Percentiles rank a stretch among this genome's conserved stretches.
Conservation (phyloP, 2,797 vertebrate species). For the Hephaestus fuliginosus region DNA sequence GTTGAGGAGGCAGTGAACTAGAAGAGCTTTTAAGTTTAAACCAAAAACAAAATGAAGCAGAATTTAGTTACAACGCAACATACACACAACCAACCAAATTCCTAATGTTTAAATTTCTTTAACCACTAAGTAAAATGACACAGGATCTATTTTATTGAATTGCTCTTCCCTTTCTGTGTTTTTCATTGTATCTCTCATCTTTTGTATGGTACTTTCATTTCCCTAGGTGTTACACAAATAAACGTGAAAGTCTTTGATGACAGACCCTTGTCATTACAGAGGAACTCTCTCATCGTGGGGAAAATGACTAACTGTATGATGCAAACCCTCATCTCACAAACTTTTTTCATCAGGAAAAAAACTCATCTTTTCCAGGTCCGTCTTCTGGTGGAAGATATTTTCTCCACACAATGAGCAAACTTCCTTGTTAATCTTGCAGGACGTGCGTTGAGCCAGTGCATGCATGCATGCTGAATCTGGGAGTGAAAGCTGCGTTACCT, state of each 20-base stretch:
- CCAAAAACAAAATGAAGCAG: conserved; percentile 7
- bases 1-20: conserved; percentile 2
- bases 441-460: conserved; percentile 23
- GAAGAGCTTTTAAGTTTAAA: background rate
- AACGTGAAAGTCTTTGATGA: conserved; percentile 28
- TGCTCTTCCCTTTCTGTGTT: background rate
- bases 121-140: background rate
- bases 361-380: conserved; percentile 31
- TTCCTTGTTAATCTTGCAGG: conserved; percentile 58
- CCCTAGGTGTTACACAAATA: background rate
- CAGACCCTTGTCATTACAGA: conserved; percentile 45
- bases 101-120: background rate
- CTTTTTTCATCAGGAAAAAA: conserved; percentile 31
- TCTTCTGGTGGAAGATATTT: conserved; percentile 48
- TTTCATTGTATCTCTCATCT: background rate
- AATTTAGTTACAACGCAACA: background rate
- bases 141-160: background rate
- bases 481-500: conserved; percentile 59
- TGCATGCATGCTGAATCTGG: conserved; percentile 19
- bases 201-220: background rate
- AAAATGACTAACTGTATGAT: conserved; percentile 47
- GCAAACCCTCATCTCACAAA: conserved; percentile 39
- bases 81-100: background rate
- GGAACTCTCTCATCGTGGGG: conserved; percentile 32
- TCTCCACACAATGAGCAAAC: conserved; percentile 44